These are phyloP conservation scores for Pogonomyrmex californicus DNA, from an alignment of 1,140 invertebrate genomes.

Conservation along the genomic window DNA sequence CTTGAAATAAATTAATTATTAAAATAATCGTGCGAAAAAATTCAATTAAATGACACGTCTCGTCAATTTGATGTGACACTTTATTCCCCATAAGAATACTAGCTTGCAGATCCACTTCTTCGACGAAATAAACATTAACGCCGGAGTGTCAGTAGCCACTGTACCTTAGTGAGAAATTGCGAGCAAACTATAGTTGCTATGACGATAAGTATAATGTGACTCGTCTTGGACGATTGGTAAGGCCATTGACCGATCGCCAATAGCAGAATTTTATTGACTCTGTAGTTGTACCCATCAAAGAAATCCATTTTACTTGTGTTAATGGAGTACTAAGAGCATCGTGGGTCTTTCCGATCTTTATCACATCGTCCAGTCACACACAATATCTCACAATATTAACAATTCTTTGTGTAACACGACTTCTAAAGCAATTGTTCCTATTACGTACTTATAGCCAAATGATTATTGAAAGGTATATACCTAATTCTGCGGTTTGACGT, in stretches of 20 bases:
- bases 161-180: conserved; percentile 49
- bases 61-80: not conserved
- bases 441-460: conserved; percentile 27
- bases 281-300: conserved; percentile 48
- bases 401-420: conserved; percentile 34
- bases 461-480: conserved; percentile 28
- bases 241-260: conserved; percentile 73
- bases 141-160: not conserved
- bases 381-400: conserved; percentile 15
- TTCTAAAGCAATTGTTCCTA: conserved; percentile 32
- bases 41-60: not conserved
- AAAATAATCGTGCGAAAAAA: not conserved
- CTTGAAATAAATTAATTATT: conserved; percentile 25
- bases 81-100: not conserved
- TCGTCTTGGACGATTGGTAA: conserved; percentile 59
- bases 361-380: not conserved
- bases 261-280: conserved; percentile 68
- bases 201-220: not conserved
- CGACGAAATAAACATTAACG: not conserved
- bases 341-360: not conserved
- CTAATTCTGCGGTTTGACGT: not conserved
- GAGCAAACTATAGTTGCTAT: conserved; percentile 21
- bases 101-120: not conserved
- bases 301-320: conserved; percentile 49
- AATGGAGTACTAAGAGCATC: not conserved